Percentiles rank a stretch among this genome's conserved stretches.
Evolutionary conservation across 2,113 vertebrate genomes (phyloP).

Genomic region (Notothenia coriiceps): DNA sequence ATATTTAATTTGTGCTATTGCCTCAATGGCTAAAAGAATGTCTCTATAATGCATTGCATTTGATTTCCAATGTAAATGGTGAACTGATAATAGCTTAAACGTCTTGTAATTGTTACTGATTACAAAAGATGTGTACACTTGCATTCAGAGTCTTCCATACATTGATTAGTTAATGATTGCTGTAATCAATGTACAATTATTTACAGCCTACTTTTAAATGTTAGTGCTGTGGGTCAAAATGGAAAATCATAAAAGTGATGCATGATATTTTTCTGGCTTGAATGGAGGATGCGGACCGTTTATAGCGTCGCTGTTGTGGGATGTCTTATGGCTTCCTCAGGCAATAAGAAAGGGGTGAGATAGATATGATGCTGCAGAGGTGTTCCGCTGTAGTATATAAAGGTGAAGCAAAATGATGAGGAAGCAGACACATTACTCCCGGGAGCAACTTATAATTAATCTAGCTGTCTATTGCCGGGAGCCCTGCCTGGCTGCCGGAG

Average conservation of each 20-base stretch:
- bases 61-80: neutral
- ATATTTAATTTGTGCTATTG: too few species aligned
- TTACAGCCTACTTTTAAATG: neutral
- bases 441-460: constrained; percentile 36
- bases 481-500: constrained; percentile 18
- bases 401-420: constrained; percentile 43
- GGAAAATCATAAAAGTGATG: constrained; percentile 2
- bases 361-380: constrained; percentile 7
- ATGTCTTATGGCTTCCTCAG: constrained; percentile 15
- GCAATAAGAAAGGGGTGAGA: constrained; percentile 17
- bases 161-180: neutral
- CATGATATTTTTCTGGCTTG: neutral
- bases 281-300: neutral
- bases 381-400: constrained; percentile 26
- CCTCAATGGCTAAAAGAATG: neutral
- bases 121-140: neutral
- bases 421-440: constrained; percentile 31
- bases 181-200: constrained; percentile 1
- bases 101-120: neutral
- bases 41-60: neutral
- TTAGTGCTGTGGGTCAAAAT: neutral
- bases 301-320: neutral
- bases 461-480: constrained; percentile 24
- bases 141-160: neutral
- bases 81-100: neutral